Evolutionary conservation across 2,797 vertebrate genomes (phyloP).

Genomic region (Macroramphosus scolopax): DNA sequence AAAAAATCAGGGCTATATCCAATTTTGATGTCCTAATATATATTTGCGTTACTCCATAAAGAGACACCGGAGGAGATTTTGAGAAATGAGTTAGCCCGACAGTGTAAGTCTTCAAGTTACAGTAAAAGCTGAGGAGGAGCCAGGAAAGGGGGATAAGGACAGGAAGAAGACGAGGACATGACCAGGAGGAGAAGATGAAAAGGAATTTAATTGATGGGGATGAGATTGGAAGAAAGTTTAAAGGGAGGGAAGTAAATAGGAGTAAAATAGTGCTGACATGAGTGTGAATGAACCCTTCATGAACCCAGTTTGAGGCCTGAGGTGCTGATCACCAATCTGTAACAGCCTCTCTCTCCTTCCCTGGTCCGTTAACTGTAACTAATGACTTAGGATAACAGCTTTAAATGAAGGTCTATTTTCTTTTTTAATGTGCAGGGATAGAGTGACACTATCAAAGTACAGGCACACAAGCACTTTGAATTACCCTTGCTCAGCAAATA

Average conservation of each 20-base stretch:
- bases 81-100: conserved; percentile 7
- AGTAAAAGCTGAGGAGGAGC: conserved; percentile 17
- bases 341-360: conserved; percentile 23
- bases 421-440: too few relatives aligned
- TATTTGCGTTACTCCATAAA: conserved; percentile 9
- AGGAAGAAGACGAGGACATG: conserved; percentile 11
- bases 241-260: conserved; percentile 1
- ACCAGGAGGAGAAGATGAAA: conserved; percentile 28
- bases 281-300: conserved; percentile 30
- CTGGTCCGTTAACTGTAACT: conserved; percentile 41
- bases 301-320: conserved; percentile 35
- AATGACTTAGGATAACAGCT: conserved; percentile 48
- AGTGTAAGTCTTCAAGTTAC: conserved; percentile 24
- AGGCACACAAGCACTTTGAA: conserved; percentile 20
- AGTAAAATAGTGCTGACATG: neutral
- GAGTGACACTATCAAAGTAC: neutral
- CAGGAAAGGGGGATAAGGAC: conserved; percentile 1
- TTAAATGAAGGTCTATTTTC: conserved; percentile 37
- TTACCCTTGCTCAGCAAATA: conserved; percentile 13
- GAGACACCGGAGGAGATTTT: conserved; percentile 9
- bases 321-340: conserved; percentile 31
- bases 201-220: conserved; percentile 14
- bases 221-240: conserved; percentile 17
- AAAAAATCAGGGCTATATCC: conserved; percentile 13
- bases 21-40: conserved; percentile 25